These are phyloP conservation scores for Sebastes alutus DNA, from an alignment of 2,797 vertebrate genomes.

Conservation along the genomic window DNA sequence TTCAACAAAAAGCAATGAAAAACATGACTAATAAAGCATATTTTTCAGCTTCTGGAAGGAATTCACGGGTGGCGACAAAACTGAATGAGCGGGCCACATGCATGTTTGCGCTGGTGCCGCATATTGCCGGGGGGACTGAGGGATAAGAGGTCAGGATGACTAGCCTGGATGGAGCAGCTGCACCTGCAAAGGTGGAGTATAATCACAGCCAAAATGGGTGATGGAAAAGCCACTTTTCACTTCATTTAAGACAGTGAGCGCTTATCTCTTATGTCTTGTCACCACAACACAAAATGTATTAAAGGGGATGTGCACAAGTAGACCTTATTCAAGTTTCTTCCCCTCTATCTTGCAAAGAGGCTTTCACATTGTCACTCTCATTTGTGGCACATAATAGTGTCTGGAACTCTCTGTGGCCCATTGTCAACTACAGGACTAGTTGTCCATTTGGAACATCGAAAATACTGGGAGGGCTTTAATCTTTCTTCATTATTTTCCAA, in stretches of 20 bases:
- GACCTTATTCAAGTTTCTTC: conserved; percentile 74
- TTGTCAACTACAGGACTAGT: conserved; percentile 81
- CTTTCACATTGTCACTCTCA: conserved; percentile 78
- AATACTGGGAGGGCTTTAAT: conserved; percentile 88
- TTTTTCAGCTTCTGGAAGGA: conserved; percentile 34
- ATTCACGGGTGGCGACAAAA: conserved; percentile 1
- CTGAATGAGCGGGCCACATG: conserved; percentile 9
- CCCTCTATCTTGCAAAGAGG: conserved; percentile 78
- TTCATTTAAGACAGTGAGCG: conserved; percentile 74
- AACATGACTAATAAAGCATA: conserved; percentile 33
- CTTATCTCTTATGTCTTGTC: conserved; percentile 76
- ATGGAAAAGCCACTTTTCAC: conserved; percentile 61
- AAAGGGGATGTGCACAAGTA: conserved; percentile 73
- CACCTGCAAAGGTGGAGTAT: conserved; percentile 36
- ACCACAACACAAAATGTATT: conserved; percentile 69
- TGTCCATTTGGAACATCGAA: conserved; percentile 84
- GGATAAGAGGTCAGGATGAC: conserved; percentile 30
- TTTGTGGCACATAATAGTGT: conserved; percentile 83
- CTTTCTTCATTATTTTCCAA: conserved; percentile 90
- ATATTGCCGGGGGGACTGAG: conserved; percentile 13
- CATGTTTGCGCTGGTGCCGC: conserved; percentile 37
- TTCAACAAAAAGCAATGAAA: conserved; percentile 18
- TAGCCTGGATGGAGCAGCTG: conserved; percentile 5
- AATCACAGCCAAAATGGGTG: conserved; percentile 52
- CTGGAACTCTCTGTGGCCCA: conserved; percentile 79